Conservation (phyloP, 2,797 vertebrate genomes). For the Malurus splendens region DNA sequence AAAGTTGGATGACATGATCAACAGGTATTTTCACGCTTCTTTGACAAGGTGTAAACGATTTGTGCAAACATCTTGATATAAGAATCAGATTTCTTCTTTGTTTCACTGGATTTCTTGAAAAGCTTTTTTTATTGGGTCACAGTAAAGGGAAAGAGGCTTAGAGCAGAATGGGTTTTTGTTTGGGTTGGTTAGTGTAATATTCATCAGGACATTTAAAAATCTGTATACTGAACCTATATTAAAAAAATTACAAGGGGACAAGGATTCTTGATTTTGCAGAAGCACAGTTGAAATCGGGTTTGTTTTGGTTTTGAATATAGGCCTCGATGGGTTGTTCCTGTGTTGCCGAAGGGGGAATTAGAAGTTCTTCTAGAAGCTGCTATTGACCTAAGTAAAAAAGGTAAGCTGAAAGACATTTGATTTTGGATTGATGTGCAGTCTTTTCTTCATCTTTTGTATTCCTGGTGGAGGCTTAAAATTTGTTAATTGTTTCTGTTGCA, state of each 20-base stretch:
- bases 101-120: not conserved
- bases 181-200: not conserved
- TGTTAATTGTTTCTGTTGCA: not conserved
- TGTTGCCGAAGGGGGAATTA: constrained; percentile 99
- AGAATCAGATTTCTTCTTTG: not conserved
- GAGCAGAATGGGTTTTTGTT: not conserved
- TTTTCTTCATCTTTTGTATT: not conserved
- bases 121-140: not conserved
- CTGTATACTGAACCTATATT: not conserved
- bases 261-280: not conserved
- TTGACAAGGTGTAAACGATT: not conserved
- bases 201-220: not conserved
- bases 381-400: constrained; percentile 99
- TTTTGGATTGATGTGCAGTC: not conserved
- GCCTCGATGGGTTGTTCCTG: constrained; percentile 99
- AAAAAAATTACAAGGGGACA: not conserved
- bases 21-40: constrained; percentile 79
- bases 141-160: not conserved
- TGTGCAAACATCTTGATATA: not conserved
- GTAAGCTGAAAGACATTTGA: constrained; percentile 67
- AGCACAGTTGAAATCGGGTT: not conserved
- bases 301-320: constrained; percentile 65
- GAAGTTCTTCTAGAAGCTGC: constrained; percentile 99
- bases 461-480: not conserved
- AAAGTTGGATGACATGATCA: constrained; percentile 99